Conservation (phyloP, 2,113 vertebrate species). For the Alces alces region DNA sequence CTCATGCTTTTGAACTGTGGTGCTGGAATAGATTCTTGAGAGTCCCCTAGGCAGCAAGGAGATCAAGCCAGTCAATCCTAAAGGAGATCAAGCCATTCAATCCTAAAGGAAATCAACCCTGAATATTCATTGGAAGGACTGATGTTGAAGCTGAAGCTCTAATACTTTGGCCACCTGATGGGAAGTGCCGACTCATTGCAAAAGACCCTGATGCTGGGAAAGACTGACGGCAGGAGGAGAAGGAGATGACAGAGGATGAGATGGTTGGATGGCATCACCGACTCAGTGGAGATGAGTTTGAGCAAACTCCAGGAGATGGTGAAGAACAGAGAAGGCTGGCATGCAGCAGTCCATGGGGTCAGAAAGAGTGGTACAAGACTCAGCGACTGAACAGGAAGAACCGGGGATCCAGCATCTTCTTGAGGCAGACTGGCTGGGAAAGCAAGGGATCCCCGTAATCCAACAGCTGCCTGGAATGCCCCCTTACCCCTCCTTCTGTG, state of each 20-base stretch:
- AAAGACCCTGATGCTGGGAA: neutral
- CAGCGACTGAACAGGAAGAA: neutral
- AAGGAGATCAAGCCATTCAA: neutral
- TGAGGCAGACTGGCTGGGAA: neutral
- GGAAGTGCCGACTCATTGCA: neutral
- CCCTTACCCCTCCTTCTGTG: rapidly evolving
- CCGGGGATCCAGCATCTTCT: neutral
- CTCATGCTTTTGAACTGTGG: neutral
- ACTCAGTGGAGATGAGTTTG: neutral
- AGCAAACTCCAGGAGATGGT: neutral
- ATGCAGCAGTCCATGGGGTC: neutral
- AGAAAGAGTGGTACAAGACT: neutral
- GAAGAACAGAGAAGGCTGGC: neutral
- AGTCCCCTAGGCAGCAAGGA: neutral
- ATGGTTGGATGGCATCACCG: neutral
- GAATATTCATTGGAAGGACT: neutral
- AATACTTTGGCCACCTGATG: neutral
- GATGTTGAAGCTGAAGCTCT: neutral
- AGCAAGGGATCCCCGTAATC: neutral
- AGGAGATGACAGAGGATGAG: neutral
- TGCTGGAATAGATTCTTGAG: neutral
- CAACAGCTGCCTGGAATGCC: neutral
- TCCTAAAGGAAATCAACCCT: neutral
- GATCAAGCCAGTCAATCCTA: neutral
- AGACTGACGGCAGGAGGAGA: neutral